A percentile compares a stretch with the other conserved stretches of the same genome.
These are phyloP conservation scores for Chromobotia macracanthus DNA, from an alignment of 2,797 vertebrate genomes.

Conservation along the genomic window DNA sequence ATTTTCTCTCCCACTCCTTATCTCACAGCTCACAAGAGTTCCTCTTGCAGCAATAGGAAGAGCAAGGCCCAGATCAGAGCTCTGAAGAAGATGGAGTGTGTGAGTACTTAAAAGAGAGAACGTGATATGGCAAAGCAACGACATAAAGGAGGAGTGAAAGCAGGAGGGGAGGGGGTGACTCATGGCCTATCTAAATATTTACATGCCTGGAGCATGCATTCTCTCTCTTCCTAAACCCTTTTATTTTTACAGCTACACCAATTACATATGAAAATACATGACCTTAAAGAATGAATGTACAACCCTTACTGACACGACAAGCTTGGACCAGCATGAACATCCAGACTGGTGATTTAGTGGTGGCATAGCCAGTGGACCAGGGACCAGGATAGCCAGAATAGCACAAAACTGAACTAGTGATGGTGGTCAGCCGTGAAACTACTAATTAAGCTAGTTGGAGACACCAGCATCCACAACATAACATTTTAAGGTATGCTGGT, in stretches of 20 bases:
- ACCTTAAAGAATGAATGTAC: slow-evolving; percentile 31
- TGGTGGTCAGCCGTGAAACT: background rate
- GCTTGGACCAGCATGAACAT: too few species aligned
- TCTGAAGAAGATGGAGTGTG: slow-evolving; percentile 50
- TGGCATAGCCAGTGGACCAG: too few species aligned
- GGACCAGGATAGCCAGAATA: too few species aligned
- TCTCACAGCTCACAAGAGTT: slow-evolving; percentile 72
- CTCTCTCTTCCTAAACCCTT: slow-evolving; percentile 69
- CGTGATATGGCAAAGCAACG: slow-evolving; percentile 21
- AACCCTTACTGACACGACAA: background rate
- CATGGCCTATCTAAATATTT: slow-evolving; percentile 76
- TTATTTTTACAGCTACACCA: slow-evolving; percentile 67
- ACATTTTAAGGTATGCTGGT: too few species aligned
- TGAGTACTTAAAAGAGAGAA: slow-evolving; percentile 22
- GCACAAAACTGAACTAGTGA: background rate
- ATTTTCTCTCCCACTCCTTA: slow-evolving; percentile 63
- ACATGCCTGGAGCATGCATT: slow-evolving; percentile 63
- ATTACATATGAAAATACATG: slow-evolving; percentile 49
- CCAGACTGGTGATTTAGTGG: background rate
- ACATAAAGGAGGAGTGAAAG: slow-evolving; percentile 25
- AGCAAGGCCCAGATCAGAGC: slow-evolving; percentile 64
- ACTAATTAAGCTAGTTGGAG: background rate
- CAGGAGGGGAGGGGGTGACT: slow-evolving; percentile 60
- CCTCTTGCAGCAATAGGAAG: slow-evolving; percentile 75
- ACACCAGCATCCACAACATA: background rate